phyloP scores from a whole-genome alignment of 1,140 invertebrate species.

The silkworm (Bombyx mori) region DNA sequence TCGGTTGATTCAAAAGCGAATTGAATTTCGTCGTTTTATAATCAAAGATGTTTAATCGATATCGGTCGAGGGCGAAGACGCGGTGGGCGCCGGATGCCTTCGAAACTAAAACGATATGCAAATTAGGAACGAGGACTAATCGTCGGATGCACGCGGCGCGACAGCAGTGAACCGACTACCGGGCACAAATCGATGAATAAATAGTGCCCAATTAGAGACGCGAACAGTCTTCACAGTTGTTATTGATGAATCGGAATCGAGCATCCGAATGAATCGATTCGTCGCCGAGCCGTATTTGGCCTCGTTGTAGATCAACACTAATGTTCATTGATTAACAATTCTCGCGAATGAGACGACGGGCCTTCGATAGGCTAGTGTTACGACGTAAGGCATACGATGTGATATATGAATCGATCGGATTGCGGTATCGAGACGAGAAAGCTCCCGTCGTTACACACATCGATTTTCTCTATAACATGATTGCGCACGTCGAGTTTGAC shows the following conservation, averaged over 20 bases:
- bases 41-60: too few species aligned
- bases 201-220: constrained; percentile 43
- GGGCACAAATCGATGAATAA: constrained; percentile 56
- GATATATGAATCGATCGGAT: neutral
- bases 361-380: constrained; percentile 12
- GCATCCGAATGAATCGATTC: constrained; percentile 32
- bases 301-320: constrained; percentile 18
- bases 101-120: constrained; percentile 63
- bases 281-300: constrained; percentile 27
- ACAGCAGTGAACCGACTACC: constrained; percentile 37
- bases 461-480: constrained; percentile 19
- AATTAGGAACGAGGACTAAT: constrained; percentile 53
- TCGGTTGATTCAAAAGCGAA: too few species aligned
- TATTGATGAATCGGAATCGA: constrained; percentile 38
- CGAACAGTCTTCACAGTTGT: constrained; percentile 27
- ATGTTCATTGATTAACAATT: constrained; percentile 30
- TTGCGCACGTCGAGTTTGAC: constrained; percentile 27
- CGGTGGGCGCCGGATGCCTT: constrained; percentile 48
- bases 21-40: too few species aligned
- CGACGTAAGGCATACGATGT: too few species aligned
- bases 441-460: constrained; percentile 26
- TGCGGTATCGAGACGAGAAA: constrained; percentile 16
- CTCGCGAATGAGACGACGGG: constrained; percentile 14
- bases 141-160: constrained; percentile 42
- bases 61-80: constrained; percentile 27